Evolutionary conservation across 2,113 vertebrate species (phyloP).

Genomic region (Brachyhypopomus occidentalis): DNA sequence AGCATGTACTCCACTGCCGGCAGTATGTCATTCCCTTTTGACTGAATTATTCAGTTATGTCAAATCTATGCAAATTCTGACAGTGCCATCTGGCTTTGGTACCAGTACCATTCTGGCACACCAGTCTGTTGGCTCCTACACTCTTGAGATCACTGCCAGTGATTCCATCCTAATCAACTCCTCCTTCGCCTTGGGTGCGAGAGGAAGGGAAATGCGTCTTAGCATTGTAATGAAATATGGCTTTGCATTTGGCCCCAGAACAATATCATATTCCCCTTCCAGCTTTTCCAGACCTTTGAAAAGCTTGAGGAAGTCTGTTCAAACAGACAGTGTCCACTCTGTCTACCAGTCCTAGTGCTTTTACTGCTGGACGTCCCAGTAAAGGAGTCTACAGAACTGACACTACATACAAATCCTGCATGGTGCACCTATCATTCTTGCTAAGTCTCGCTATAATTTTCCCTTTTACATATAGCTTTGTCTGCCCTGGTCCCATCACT

Average conservation of each 20-base stretch:
- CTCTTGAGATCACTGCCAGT: constrained; percentile 19
- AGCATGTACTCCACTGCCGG: constrained; percentile 35
- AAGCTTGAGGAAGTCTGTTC: neutral
- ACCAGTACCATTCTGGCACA: constrained; percentile 2
- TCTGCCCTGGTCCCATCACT: neutral
- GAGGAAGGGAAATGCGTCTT: constrained; percentile 7
- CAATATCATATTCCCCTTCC: constrained; percentile 26
- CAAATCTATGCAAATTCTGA: constrained; percentile 30
- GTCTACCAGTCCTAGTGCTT: neutral
- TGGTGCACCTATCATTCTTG: neutral
- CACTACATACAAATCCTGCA: neutral
- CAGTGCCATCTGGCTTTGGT: neutral
- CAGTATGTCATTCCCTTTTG: constrained; percentile 25
- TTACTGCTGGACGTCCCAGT: neutral
- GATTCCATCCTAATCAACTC: constrained; percentile 11
- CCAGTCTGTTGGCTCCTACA: constrained; percentile 22
- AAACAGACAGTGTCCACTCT: neutral
- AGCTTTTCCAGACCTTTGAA: constrained; percentile 9
- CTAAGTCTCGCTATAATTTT: neutral
- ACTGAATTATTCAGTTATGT: constrained; percentile 32
- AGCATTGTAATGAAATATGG: constrained; percentile 20
- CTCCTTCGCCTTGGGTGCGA: constrained; percentile 33
- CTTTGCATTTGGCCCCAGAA: constrained; percentile 10
- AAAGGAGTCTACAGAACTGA: neutral
- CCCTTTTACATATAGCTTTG: neutral